A percentile compares a stretch with the other conserved stretches of the same genome.
Evolutionary conservation across 1,140 invertebrate genomes (phyloP).

Genomic region (Drosophila tani): DNA sequence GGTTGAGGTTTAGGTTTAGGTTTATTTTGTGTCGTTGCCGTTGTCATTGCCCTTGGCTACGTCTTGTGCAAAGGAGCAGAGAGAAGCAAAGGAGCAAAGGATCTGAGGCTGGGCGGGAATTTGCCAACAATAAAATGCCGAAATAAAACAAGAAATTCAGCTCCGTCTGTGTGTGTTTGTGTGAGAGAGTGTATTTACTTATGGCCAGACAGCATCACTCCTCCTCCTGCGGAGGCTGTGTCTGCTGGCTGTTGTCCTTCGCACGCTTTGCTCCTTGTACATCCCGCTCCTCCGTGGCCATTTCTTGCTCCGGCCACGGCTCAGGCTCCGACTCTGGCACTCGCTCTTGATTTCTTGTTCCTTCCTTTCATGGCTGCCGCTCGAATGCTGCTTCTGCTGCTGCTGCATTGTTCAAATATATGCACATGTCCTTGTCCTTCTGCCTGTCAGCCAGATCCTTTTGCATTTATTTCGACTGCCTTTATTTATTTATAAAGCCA

Average conservation of each 20-base stretch:
- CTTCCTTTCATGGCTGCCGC: constrained; percentile 51
- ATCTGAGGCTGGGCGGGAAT: constrained; percentile 55
- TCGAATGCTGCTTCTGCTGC: constrained; percentile 6
- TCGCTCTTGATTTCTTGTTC: constrained; percentile 80
- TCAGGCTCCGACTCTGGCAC: constrained; percentile 19
- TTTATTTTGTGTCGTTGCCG: constrained; percentile 58
- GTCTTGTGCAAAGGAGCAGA: constrained; percentile 55
- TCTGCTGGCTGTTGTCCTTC: constrained; percentile 71
- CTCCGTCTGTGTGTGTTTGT: constrained; percentile 13
- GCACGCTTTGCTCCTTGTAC: constrained; percentile 56
- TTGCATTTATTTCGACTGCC: constrained; percentile 74
- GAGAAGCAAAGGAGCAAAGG: constrained; percentile 44
- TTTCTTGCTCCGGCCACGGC: constrained; percentile 49
- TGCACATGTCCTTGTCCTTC: constrained; percentile 73
- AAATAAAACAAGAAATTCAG: constrained; percentile 81
- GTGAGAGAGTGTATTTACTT: constrained; percentile 34
- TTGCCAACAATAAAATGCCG: constrained; percentile 68
- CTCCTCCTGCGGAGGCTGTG: constrained; percentile 45
- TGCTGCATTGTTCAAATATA: constrained; percentile 64
- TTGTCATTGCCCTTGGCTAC: constrained; percentile 80
- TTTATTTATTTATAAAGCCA: constrained; percentile 79
- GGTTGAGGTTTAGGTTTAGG: constrained; percentile 49
- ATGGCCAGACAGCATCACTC: constrained; percentile 79
- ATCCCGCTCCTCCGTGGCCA: constrained; percentile 32
- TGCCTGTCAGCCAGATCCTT: constrained; percentile 56